Percentiles rank a stretch among this genome's conserved stretches.
phyloP scores from a whole-genome alignment of 1,140 invertebrate genomes.

The Drosophila simulans region DNA sequence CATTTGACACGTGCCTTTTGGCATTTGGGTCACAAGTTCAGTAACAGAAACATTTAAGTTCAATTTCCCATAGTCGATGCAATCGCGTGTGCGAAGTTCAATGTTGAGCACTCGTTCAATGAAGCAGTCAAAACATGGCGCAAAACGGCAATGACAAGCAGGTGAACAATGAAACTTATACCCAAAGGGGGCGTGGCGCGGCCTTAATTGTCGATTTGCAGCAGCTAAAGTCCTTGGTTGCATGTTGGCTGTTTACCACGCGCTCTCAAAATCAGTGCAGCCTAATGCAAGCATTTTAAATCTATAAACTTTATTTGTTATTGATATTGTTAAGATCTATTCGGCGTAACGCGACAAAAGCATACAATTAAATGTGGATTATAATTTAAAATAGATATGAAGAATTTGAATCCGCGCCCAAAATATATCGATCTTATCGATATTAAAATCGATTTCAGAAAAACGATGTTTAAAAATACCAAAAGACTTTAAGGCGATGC shows the following conservation, averaged over 20 bases:
- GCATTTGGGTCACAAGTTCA: slow-evolving; percentile 30
- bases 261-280: slow-evolving; percentile 28
- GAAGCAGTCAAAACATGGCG: slow-evolving; percentile 68
- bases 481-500: background rate
- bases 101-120: slow-evolving; percentile 60
- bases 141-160: slow-evolving; percentile 68
- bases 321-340: background rate
- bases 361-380: background rate
- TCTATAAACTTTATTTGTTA: background rate
- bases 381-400: background rate
- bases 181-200: slow-evolving; percentile 19
- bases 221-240: slow-evolving; percentile 54
- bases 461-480: background rate
- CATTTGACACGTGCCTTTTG: slow-evolving; percentile 37
- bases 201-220: slow-evolving; percentile 73
- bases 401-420: background rate
- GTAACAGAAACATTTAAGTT: slow-evolving; percentile 32
- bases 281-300: slow-evolving; percentile 5
- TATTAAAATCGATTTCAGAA: too few species aligned
- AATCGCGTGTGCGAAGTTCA: slow-evolving; percentile 48
- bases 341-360: too few species aligned
- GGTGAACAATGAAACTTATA: slow-evolving; percentile 17
- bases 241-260: slow-evolving; percentile 56
- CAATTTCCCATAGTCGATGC: slow-evolving; percentile 11
- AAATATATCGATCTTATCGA: background rate